Conservation (phyloP, 1,140 invertebrate species). For the Achatina immaculata region DNA sequence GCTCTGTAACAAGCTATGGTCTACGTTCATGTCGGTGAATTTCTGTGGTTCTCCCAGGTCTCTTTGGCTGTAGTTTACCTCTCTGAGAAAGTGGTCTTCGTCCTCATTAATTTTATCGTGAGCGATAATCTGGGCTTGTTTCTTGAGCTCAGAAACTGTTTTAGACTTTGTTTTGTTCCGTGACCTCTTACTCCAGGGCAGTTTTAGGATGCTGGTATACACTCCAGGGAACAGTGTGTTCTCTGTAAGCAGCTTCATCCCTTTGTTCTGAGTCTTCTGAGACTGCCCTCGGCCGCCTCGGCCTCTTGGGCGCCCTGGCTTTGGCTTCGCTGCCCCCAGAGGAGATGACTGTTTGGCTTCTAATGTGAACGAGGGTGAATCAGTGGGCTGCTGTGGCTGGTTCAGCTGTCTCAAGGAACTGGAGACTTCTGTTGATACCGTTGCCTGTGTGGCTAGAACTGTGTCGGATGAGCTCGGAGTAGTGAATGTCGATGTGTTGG, state of each 20-base stretch:
- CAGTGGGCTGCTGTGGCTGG: background rate
- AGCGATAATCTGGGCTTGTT: conserved; percentile 28
- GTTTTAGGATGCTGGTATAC: conserved; percentile 65
- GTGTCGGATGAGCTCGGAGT: background rate
- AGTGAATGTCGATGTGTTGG: background rate
- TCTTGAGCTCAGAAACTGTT: conserved; percentile 17
- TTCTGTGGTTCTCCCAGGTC: background rate
- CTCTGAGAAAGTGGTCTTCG: background rate
- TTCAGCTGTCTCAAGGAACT: background rate
- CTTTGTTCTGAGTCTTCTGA: conserved; percentile 41
- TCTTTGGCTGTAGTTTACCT: background rate
- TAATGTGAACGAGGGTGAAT: background rate
- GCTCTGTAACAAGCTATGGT: background rate
- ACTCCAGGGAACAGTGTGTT: conserved; percentile 61
- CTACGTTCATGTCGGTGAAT: background rate
- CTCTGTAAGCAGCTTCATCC: conserved; percentile 64
- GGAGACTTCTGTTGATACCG: background rate
- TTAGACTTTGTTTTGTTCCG: conserved; percentile 48
- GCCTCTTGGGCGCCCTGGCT: conserved; percentile 35
- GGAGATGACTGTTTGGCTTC: background rate
- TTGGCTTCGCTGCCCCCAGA: background rate
- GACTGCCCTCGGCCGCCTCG: conserved; percentile 32
- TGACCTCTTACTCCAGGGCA: conserved; percentile 61
- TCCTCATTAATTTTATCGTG: conserved; percentile 17
- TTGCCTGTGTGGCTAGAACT: background rate